phyloP scores from a whole-genome alignment of 2,888 invertebrate genomes.

The Drepana falcataria region DNA sequence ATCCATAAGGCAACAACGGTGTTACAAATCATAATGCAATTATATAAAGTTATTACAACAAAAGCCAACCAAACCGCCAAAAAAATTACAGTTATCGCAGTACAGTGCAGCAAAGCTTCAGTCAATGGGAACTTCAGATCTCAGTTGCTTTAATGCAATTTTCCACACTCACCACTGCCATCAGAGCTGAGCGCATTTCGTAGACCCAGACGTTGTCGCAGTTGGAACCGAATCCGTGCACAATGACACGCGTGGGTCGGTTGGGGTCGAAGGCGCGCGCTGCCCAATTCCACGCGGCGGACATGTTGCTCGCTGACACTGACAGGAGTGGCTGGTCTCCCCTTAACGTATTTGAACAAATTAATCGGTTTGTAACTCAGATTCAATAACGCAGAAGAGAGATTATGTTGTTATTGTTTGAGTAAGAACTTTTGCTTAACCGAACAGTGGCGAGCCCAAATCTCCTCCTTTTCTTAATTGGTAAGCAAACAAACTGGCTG shows the following conservation, averaged over 20 bases:
- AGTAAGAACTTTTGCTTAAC: too few relatives aligned
- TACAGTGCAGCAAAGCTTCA: too few relatives aligned
- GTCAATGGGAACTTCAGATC: not conserved
- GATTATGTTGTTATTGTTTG: too few relatives aligned
- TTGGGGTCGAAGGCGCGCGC: conserved; percentile 82
- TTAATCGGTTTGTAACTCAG: not conserved
- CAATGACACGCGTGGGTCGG: conserved; percentile 87
- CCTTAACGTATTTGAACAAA: conserved; percentile 36
- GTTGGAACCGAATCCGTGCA: conserved; percentile 95
- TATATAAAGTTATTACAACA: too few relatives aligned
- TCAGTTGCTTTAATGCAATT: not conserved
- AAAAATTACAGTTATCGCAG: too few relatives aligned
- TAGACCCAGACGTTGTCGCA: conserved; percentile 96
- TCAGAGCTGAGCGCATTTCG: conserved; percentile 93
- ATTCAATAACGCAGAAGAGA: too few relatives aligned
- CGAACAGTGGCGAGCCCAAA: too few relatives aligned
- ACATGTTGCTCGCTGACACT: conserved; percentile 85
- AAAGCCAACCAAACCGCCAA: too few relatives aligned
- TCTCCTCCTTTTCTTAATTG: too few relatives aligned
- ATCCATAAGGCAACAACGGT: too few relatives aligned
- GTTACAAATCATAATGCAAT: too few relatives aligned
- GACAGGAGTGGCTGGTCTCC: conserved; percentile 83
- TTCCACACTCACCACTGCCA: conserved; percentile 85
- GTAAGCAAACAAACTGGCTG: too few relatives aligned
- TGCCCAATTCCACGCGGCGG: conserved; percentile 82